These are phyloP conservation scores for Entosphenus tridentatus DNA, from an alignment of 2,113 vertebrate species.

Conservation along the genomic window DNA sequence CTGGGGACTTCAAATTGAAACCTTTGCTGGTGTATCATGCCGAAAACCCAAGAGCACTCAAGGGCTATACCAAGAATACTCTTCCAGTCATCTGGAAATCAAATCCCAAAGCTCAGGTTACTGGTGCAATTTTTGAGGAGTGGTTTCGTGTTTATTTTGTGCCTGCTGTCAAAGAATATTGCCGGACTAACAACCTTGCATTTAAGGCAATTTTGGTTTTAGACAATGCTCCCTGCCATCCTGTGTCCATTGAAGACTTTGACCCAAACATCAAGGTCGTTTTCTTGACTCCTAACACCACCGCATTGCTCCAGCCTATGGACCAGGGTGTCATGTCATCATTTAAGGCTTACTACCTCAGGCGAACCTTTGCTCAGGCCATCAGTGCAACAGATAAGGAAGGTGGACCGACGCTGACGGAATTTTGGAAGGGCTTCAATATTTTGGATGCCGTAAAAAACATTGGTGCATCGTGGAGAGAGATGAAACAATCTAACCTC, in stretches of 20 bases:
- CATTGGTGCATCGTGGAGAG: neutral
- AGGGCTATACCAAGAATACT: neutral
- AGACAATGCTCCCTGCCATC: neutral
- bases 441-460: neutral
- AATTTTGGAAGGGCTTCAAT: neutral
- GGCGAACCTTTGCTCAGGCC: neutral
- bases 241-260: neutral
- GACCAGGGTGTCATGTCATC: neutral
- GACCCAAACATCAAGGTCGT: neutral
- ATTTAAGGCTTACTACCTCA: neutral
- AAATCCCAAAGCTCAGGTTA: slow-evolving; percentile 3
- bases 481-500: neutral
- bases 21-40: slow-evolving; percentile 5
- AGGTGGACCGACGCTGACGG: neutral
- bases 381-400: neutral
- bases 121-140: neutral
- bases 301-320: neutral
- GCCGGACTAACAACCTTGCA: slow-evolving; percentile 2
- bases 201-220: neutral
- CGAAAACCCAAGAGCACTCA: neutral
- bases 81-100: slow-evolving; percentile 3
- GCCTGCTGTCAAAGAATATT: neutral
- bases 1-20: slow-evolving; percentile 5
- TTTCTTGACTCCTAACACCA: neutral
- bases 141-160: slow-evolving; percentile 4